Percentiles rank a stretch among this genome's conserved stretches.
Evolutionary conservation across 2,797 vertebrate genomes (phyloP).

Genomic region (Falco cherrug): DNA sequence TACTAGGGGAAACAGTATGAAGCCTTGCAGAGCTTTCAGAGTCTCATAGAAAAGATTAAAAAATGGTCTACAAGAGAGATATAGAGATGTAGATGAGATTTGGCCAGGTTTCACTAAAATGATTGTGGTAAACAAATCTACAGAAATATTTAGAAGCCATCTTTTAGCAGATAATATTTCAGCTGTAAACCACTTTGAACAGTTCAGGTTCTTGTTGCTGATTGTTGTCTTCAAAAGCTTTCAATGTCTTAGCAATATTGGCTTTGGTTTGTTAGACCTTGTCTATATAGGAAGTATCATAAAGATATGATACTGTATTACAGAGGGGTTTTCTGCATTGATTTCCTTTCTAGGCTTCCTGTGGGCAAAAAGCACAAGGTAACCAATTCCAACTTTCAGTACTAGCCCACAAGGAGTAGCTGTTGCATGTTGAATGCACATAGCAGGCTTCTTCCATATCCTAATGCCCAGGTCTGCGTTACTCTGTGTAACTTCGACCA

Average conservation of each 20-base stretch:
- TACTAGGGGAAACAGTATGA: not conserved
- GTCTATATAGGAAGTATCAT: not conserved
- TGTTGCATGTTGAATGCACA: not conserved
- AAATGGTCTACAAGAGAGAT: not conserved
- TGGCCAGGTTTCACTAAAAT: not conserved
- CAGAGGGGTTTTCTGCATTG: not conserved
- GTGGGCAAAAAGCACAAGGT: not conserved
- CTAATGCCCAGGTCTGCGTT: not conserved
- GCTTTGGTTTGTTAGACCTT: not conserved
- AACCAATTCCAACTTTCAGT: not conserved
- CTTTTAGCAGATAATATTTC: not conserved
- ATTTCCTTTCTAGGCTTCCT: not conserved
- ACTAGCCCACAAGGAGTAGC: not conserved
- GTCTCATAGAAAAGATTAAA: not conserved
- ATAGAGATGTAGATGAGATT: not conserved
- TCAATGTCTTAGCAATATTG: not conserved
- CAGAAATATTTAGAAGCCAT: not conserved
- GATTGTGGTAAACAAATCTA: not conserved
- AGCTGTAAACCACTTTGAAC: not conserved
- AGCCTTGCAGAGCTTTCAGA: not conserved
- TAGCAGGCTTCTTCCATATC: not conserved
- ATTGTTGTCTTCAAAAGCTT: not conserved
- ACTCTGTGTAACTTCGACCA: not conserved
- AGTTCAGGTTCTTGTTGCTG: not conserved
- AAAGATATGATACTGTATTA: not conserved